phyloP scores from a whole-genome alignment of 1,140 invertebrate species.

The Heliconius nattereri region DNA sequence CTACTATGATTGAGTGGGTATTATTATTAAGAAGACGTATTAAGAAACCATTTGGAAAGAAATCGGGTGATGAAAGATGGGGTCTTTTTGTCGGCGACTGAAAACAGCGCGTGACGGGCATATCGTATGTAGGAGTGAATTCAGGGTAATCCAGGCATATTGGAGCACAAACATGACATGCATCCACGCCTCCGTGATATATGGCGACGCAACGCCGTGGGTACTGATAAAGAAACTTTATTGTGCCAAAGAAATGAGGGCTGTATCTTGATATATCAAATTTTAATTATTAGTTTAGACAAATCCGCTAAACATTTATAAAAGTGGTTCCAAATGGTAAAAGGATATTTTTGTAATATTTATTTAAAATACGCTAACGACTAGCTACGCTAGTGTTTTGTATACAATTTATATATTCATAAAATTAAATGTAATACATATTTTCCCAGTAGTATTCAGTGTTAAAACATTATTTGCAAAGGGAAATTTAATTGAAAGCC shows the following conservation, averaged over 20 bases:
- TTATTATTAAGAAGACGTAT: constrained; percentile 40
- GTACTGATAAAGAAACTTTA: constrained; percentile 26
- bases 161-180: constrained; percentile 51
- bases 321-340: too few species aligned
- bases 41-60: constrained; percentile 53
- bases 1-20: constrained; percentile 44
- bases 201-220: constrained; percentile 35
- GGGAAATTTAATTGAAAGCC: constrained; percentile 56
- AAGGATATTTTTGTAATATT: neutral
- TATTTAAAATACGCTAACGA: too few species aligned
- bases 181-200: constrained; percentile 43
- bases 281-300: neutral
- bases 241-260: neutral
- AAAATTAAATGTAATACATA: neutral
- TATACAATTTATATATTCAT: neutral
- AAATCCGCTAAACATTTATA: too few species aligned
- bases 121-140: constrained; percentile 54
- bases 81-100: constrained; percentile 54
- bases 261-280: neutral
- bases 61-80: constrained; percentile 57
- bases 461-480: constrained; percentile 43
- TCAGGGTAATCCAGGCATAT: constrained; percentile 59
- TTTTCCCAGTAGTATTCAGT: constrained; percentile 10
- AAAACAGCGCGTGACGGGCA: constrained; percentile 60
- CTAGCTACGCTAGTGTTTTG: neutral